A percentile compares a stretch with the other conserved stretches of the same genome.
Evolutionary conservation across 2,888 invertebrate species (phyloP).

Genomic region (Ptilodon capucinus): DNA sequence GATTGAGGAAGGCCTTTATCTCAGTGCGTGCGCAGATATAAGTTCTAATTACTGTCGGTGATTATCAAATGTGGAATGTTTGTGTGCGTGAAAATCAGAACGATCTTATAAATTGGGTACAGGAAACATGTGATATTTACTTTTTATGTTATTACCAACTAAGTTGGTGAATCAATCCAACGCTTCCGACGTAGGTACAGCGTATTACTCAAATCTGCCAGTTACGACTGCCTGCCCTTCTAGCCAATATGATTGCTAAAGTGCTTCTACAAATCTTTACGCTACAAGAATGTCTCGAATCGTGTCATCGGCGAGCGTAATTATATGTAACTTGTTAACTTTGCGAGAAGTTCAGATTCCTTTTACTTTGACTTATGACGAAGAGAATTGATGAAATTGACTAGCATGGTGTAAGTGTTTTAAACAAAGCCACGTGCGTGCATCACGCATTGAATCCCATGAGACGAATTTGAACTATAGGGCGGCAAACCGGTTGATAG

Average conservation of each 20-base stretch:
- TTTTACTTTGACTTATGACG: too few relatives aligned
- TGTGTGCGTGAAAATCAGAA: neutral
- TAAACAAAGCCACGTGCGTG: constrained; percentile 7
- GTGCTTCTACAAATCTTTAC: too few relatives aligned
- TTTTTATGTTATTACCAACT: neutral
- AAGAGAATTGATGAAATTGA: neutral
- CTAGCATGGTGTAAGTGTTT: neutral
- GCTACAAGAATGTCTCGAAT: too few relatives aligned
- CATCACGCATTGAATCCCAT: constrained; percentile 1
- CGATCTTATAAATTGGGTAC: too few relatives aligned
- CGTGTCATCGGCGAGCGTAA: too few relatives aligned
- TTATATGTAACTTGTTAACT: too few relatives aligned
- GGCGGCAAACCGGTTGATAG: constrained; percentile 25
- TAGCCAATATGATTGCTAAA: too few relatives aligned
- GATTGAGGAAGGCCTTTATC: constrained; percentile 14
- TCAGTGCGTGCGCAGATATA: constrained; percentile 17
- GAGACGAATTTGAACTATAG: neutral
- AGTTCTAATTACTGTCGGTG: constrained; percentile 14
- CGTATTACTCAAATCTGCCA: too few relatives aligned
- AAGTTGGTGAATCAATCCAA: too few relatives aligned
- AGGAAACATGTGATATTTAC: neutral
- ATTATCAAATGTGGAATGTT: constrained; percentile 6
- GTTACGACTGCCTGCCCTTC: too few relatives aligned
- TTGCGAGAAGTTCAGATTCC: too few relatives aligned
- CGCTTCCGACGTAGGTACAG: too few relatives aligned